Conservation (phyloP, 2,888 invertebrate genomes). For the Apodemia zela region DNA sequence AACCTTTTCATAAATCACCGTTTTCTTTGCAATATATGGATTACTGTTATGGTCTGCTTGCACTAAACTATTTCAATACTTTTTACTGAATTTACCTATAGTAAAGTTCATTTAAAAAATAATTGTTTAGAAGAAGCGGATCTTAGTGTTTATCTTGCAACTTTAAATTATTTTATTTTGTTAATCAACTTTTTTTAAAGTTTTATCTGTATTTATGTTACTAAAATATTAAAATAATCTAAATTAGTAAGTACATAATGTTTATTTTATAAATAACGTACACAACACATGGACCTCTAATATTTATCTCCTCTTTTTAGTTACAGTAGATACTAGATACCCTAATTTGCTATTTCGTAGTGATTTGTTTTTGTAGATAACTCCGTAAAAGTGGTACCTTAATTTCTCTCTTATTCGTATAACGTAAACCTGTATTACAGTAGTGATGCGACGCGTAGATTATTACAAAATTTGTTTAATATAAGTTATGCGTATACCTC, state of each 20-base stretch:
- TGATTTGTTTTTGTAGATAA: conserved; percentile 35
- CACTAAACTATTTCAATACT: too few relatives aligned
- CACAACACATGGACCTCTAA: not conserved
- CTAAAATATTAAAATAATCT: not conserved
- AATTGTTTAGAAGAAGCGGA: too few relatives aligned
- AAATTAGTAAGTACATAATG: too few relatives aligned
- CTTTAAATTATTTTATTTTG: too few relatives aligned
- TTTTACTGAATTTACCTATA: too few relatives aligned
- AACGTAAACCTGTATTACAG: conserved; percentile 15
- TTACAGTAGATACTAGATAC: conserved; percentile 21
- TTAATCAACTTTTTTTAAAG: too few relatives aligned
- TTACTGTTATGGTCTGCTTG: too few relatives aligned
- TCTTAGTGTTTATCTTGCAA: too few relatives aligned
- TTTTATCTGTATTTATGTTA: too few relatives aligned
- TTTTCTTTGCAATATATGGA: not conserved
- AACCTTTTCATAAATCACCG: conserved; percentile 3
- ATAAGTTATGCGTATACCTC: conserved; percentile 57
- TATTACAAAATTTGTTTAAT: conserved; percentile 54
- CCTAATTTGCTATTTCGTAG: conserved; percentile 22
- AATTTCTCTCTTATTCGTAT: conserved; percentile 66
- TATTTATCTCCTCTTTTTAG: conserved; percentile 8
- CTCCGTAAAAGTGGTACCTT: conserved; percentile 71
- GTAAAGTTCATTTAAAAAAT: too few relatives aligned
- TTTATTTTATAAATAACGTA: not conserved
- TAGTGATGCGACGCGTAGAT: conserved; percentile 19